Base-by-base conservation (phyloP, 1,140 invertebrate species). In the Leptinotarsa texana region DNA sequence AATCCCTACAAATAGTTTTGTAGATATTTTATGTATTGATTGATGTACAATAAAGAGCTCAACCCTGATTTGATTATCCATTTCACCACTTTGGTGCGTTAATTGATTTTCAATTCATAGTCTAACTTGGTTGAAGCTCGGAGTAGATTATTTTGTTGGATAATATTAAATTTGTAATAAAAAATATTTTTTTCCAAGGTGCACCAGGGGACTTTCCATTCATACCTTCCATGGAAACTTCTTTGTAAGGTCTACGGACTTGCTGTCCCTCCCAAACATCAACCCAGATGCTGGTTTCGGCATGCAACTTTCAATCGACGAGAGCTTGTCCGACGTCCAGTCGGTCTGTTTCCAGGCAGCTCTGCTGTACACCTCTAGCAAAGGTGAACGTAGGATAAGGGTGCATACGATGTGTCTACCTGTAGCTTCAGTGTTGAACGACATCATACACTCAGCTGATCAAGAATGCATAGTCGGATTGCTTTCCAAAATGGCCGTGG, bases 211-310 rank as follows among this genome's bases (percentile, higher is more conserved):
- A 18, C 86, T 99, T 63, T 90, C 94, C 48, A 97, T 99, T 77
- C 96, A 99, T 85, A 97, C 97, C 78, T 99, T 99, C 90, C 97
- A 99, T 88, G 98, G 98, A 13, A 99, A 99, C 86, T 99, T 99
- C 89, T 99, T 99, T 87, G 98, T 99, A 51, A 90, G 98, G 21
- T 99, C 98, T 0, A 98, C 97, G 4, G 98, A 99, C 88, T 87
- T 99, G 18, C 86, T 99, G 21, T 97, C 96, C 49, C 87, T 99
- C 75, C 97, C 98, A 33, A 99, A 99, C 88, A 93, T 99, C 63
- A 99, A 98, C 87, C 98, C 98, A 0, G 98, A 99, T 87, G 93
- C 96, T 47, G 97, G 96, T 21, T 99, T 98, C 87, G 98, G 95
- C 21, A 98, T 99, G 93, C 98, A 99, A 88, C 91, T 99, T 61